Evolutionary conservation across 2,888 invertebrate genomes (phyloP).

Genomic region (Phytoseiulus persimilis): DNA sequence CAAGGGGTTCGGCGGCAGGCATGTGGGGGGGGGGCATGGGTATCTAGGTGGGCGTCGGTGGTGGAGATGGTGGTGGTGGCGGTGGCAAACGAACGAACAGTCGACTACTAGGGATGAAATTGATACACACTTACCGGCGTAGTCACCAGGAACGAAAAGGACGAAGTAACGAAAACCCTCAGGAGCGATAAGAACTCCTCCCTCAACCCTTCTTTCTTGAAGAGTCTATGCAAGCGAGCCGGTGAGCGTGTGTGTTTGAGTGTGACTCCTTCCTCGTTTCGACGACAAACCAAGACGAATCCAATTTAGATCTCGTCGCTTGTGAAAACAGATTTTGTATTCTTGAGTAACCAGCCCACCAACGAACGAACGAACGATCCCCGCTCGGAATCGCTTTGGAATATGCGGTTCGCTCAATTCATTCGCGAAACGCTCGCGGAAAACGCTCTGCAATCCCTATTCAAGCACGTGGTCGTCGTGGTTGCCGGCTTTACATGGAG

Average conservation of each 20-base stretch:
- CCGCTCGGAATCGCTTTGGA: background rate
- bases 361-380: background rate
- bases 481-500: background rate
- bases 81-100: background rate
- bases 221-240: background rate
- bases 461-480: background rate
- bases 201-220: background rate
- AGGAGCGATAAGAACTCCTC: background rate
- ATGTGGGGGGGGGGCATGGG: background rate
- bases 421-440: background rate
- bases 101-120: slow-evolving; percentile 32
- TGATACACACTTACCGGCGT: slow-evolving; percentile 37
- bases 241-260: background rate
- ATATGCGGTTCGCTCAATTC: background rate
- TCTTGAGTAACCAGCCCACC: background rate
- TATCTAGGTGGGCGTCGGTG: background rate
- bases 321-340: slow-evolving; percentile 38
- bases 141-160: background rate
- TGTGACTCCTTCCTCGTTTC: background rate
- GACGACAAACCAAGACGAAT: slow-evolving; percentile 5
- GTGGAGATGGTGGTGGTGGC: background rate
- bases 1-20: background rate
- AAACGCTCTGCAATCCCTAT: background rate
- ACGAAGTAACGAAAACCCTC: background rate
- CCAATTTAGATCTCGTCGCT: slow-evolving; percentile 7